Percentiles rank a stretch among this genome's conserved stretches.
phyloP scores from a whole-genome alignment of 2,888 invertebrate genomes.

The Gymnoscelis rufifasciata region DNA sequence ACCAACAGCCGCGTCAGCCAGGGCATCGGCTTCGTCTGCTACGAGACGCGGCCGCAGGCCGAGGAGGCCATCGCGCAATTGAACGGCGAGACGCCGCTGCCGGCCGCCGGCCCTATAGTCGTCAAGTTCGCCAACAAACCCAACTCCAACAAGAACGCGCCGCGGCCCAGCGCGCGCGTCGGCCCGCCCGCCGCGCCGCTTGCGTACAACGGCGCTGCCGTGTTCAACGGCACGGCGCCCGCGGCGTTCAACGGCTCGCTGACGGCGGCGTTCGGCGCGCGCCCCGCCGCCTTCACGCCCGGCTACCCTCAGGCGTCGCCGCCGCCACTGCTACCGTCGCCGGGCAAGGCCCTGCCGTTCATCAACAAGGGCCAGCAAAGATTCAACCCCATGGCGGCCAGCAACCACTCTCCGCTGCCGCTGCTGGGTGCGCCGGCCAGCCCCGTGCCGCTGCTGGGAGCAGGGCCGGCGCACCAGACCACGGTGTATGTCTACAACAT shows the following conservation, averaged over 20 bases:
- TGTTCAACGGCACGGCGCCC: slow-evolving; percentile 65
- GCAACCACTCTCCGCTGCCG: slow-evolving; percentile 67
- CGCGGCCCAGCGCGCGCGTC: slow-evolving; percentile 58
- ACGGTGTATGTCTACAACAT: slow-evolving; percentile 78
- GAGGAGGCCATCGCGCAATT: slow-evolving; percentile 70
- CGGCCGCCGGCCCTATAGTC: slow-evolving; percentile 65
- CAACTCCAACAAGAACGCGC: slow-evolving; percentile 63
- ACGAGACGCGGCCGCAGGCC: slow-evolving; percentile 65
- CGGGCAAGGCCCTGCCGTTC: slow-evolving; percentile 74
- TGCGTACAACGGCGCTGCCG: slow-evolving; percentile 62
- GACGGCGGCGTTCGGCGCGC: slow-evolving; percentile 62
- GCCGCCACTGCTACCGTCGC: slow-evolving; percentile 70
- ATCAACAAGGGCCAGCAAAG: slow-evolving; percentile 75
- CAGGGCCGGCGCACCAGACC: slow-evolving; percentile 62
- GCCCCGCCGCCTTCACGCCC: slow-evolving; percentile 59
- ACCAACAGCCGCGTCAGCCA: slow-evolving; percentile 75
- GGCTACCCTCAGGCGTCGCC: slow-evolving; percentile 70
- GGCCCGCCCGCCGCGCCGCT: slow-evolving; percentile 50
- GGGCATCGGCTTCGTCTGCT: slow-evolving; percentile 75
- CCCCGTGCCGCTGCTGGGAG: slow-evolving; percentile 49
- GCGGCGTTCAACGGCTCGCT: slow-evolving; percentile 61
- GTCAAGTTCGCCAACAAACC: slow-evolving; percentile 77
- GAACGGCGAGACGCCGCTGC: slow-evolving; percentile 68
- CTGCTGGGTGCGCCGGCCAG: slow-evolving; percentile 68
- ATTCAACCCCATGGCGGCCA: slow-evolving; percentile 73